Conservation (phyloP, 2,797 vertebrate genomes). For the Loriculus beryllinus region DNA sequence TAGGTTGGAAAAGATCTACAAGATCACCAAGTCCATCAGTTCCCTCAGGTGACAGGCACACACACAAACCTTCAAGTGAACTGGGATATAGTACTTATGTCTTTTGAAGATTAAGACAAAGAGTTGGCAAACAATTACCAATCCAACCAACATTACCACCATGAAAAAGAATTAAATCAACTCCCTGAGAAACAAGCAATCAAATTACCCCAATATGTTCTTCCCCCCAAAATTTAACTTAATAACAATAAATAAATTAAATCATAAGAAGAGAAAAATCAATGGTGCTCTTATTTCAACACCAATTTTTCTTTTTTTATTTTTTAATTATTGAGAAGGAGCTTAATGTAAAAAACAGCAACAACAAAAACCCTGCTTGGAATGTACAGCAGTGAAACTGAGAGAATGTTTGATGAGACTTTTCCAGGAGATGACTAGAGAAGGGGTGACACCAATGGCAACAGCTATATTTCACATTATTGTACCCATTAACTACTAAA, state of each 20-base stretch:
- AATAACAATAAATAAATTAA: not conserved
- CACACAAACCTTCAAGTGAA: not conserved
- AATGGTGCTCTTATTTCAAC: not conserved
- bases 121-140: not conserved
- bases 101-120: not conserved
- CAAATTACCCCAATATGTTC: not conserved
- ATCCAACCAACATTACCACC: not conserved
- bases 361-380: not conserved
- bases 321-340: not conserved
- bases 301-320: no score
- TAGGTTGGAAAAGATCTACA: not conserved
- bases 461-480: not conserved
- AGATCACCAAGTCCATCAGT: not conserved
- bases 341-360: not conserved
- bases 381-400: not conserved
- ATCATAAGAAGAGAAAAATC: not conserved
- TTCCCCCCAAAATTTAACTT: not conserved
- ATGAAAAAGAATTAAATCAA: not conserved
- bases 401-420: not conserved
- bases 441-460: not conserved
- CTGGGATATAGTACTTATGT: not conserved
- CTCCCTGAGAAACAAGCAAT: not conserved
- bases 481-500: not conserved
- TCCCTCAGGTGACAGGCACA: not conserved
- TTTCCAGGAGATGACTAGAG: not conserved